phyloP scores from a whole-genome alignment of 2,113 vertebrate genomes.

The Ellobius talpinus region DNA sequence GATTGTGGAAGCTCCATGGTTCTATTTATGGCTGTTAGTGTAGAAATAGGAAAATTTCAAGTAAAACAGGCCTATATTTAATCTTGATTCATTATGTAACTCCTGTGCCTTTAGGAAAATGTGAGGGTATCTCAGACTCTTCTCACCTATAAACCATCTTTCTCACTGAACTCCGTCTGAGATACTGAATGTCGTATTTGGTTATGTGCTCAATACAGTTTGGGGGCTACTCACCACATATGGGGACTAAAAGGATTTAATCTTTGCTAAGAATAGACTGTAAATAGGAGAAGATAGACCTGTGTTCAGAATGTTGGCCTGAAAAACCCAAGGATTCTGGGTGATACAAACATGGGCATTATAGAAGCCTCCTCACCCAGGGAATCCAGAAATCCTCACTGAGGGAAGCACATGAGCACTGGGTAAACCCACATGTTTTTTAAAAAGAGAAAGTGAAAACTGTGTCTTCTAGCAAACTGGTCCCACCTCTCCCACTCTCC shows the following conservation, averaged over 20 bases:
- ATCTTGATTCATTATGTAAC: not conserved
- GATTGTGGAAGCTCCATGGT: not conserved
- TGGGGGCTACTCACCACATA: not conserved
- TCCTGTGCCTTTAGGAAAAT: not conserved
- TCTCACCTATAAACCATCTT: not conserved
- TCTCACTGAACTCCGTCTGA: not conserved
- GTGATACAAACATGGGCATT: not conserved
- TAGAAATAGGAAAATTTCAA: not conserved
- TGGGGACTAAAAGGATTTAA: not conserved
- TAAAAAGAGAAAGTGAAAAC: constrained; percentile 3
- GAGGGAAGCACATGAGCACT: not conserved
- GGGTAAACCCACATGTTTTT: not conserved
- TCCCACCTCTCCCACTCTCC: not conserved
- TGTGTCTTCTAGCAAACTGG: not conserved
- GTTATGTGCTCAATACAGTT: not conserved
- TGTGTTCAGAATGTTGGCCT: not conserved
- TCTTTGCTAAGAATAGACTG: not conserved
- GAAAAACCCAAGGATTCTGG: not conserved
- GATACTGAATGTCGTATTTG: not conserved
- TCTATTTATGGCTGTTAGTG: constrained; percentile 11
- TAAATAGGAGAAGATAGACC: not conserved
- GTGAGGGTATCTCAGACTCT: not conserved
- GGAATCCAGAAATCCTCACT: too few species aligned
- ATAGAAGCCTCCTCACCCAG: not conserved
- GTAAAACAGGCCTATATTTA: not conserved